Conservation (phyloP, 2,888 invertebrate species). For the Macaria notata region DNA sequence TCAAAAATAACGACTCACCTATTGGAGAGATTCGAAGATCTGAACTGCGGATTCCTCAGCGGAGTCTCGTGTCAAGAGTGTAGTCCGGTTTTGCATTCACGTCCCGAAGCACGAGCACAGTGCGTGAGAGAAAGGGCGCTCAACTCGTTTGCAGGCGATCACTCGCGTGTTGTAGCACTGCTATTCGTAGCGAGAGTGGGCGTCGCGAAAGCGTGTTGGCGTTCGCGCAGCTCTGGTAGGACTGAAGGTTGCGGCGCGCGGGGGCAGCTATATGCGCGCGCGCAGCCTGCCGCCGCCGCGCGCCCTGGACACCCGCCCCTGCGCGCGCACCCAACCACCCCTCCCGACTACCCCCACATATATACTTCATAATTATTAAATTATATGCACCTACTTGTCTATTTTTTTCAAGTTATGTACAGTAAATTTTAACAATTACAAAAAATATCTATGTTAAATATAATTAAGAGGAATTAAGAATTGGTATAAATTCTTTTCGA, state of each 20-base stretch:
- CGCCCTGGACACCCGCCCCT: conserved; percentile 13
- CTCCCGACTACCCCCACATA: neutral
- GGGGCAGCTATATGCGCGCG: conserved; percentile 68
- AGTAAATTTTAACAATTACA: too few species aligned
- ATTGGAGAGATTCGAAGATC: conserved; percentile 56
- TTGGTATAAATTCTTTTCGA: too few species aligned
- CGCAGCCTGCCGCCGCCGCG: conserved; percentile 54
- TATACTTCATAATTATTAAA: too few species aligned
- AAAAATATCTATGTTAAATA: too few species aligned
- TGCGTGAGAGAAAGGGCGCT: conserved; percentile 81
- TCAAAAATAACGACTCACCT: conserved; percentile 57
- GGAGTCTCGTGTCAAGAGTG: conserved; percentile 66
- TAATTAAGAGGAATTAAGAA: too few species aligned
- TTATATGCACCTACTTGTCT: too few species aligned
- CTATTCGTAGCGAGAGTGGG: conserved; percentile 63
- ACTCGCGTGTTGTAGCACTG: conserved; percentile 69
- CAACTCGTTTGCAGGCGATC: conserved; percentile 66
- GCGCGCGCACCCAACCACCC: neutral
- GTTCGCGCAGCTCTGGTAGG: conserved; percentile 65
- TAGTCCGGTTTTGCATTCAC: conserved; percentile 80
- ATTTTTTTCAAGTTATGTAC: too few species aligned
- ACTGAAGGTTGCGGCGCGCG: conserved; percentile 80
- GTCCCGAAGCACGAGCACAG: conserved; percentile 77
- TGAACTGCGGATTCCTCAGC: conserved; percentile 57
- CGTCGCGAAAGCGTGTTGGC: conserved; percentile 71